Conservation (phyloP, 2,888 invertebrate genomes). For the Synanthedon formicaeformis region DNA sequence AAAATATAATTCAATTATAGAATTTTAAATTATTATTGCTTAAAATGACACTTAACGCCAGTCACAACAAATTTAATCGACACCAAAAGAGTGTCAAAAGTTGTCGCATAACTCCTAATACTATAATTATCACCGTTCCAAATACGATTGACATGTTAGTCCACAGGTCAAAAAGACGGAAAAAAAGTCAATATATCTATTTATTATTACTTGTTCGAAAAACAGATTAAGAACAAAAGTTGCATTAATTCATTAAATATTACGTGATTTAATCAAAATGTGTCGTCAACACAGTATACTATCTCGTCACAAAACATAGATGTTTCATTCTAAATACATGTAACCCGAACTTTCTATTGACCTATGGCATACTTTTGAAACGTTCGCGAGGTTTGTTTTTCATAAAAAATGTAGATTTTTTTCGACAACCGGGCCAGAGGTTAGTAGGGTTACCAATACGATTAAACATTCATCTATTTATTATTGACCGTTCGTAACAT, state of each 20-base stretch:
- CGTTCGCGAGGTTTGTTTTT: constrained; percentile 20
- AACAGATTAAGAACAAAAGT: neutral
- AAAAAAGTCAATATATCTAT: neutral
- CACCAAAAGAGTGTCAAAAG: neutral
- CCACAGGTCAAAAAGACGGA: neutral
- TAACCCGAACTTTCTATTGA: constrained; percentile 65
- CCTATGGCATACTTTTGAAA: constrained; percentile 52
- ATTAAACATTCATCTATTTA: constrained; percentile 8
- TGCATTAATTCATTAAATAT: neutral
- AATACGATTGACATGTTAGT: neutral
- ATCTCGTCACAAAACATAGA: constrained; percentile 1
- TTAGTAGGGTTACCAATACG: constrained; percentile 20
- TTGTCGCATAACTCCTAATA: neutral
- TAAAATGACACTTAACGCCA: neutral
- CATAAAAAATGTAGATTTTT: constrained; percentile 41
- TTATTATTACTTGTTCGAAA: neutral
- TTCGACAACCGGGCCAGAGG: constrained; percentile 33
- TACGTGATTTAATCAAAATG: neutral
- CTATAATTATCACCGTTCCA: neutral
- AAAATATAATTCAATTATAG: no score
- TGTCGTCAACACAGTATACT: neutral
- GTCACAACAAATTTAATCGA: neutral
- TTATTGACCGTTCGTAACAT: constrained; percentile 1
- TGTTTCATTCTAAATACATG: constrained; percentile 7
- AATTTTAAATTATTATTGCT: no score